Evolutionary conservation across 2,888 invertebrate genomes (phyloP).

Genomic region (Sarcophaga carnaria): DNA sequence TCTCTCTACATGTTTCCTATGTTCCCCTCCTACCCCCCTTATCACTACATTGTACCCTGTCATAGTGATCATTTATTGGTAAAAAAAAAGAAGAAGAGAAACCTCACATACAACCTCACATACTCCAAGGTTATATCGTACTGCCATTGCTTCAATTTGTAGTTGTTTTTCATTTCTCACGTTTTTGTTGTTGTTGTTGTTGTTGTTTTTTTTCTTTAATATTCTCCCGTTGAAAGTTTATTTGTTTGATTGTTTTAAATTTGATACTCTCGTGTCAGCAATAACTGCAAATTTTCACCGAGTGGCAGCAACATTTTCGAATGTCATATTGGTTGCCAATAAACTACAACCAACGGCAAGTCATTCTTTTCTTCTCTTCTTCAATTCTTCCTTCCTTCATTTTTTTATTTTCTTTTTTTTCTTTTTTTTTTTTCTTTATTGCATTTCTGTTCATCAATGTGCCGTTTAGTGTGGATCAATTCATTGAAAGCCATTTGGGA

Average conservation of each 20-base stretch:
- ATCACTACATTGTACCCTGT: neutral
- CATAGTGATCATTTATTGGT: conserved; percentile 13
- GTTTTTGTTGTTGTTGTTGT: neutral
- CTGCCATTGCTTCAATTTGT: neutral
- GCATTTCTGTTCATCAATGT: conserved; percentile 44
- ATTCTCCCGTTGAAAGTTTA: neutral
- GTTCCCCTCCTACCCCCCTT: too few species aligned
- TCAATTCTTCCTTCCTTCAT: neutral
- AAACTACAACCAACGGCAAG: conserved; percentile 40
- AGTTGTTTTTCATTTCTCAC: neutral
- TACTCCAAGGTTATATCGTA: neutral
- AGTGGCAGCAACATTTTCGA: conserved; percentile 75
- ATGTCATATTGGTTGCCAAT: conserved; percentile 64
- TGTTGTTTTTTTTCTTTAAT: neutral
- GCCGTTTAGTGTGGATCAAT: conserved; percentile 56
- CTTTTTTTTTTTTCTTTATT: conserved; percentile 13
- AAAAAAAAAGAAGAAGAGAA: conserved; percentile 27
- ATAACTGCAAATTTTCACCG: conserved; percentile 75
- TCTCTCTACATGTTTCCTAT: neutral
- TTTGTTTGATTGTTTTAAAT: conserved; percentile 61
- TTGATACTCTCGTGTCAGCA: conserved; percentile 70
- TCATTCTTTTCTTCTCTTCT: conserved; percentile 11
- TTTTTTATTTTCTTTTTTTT: neutral
- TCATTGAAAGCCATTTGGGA: conserved; percentile 63
- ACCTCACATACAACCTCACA: neutral